Percentiles rank a stretch among this genome's conserved stretches.
phyloP scores from a whole-genome alignment of 2,888 invertebrate species.

The Fissipunctia ypsillon region DNA sequence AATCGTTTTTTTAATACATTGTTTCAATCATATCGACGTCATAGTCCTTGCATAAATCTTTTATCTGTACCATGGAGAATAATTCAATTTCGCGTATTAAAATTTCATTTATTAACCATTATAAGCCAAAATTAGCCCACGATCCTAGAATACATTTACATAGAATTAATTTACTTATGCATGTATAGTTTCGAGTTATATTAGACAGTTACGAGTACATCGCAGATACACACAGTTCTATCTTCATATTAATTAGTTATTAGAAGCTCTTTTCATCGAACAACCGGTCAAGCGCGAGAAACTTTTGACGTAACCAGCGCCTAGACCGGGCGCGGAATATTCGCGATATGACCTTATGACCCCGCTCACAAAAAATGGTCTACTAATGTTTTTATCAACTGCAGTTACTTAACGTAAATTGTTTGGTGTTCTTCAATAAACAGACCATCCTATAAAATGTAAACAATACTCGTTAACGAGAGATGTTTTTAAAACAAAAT shows the following conservation, averaged over 20 bases:
- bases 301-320: too few species aligned
- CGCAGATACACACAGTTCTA: neutral
- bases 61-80: neutral
- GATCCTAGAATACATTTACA: neutral
- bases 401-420: too few species aligned
- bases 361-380: too few species aligned
- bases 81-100: neutral
- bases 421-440: too few species aligned
- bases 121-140: too few species aligned
- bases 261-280: conserved; percentile 12
- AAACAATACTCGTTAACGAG: too few species aligned
- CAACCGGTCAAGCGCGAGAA: too few species aligned
- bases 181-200: neutral
- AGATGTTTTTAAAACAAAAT: too few species aligned
- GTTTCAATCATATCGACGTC: neutral
- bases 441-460: too few species aligned
- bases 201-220: neutral
- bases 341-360: too few species aligned
- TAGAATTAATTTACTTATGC: neutral
- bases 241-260: neutral
- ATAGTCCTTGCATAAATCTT: neutral
- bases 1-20: neutral
- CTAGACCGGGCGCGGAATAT: too few species aligned
- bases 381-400: too few species aligned
- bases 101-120: neutral